phyloP scores from a whole-genome alignment of 2,113 vertebrate species.

The Danionella cerebrum region DNA sequence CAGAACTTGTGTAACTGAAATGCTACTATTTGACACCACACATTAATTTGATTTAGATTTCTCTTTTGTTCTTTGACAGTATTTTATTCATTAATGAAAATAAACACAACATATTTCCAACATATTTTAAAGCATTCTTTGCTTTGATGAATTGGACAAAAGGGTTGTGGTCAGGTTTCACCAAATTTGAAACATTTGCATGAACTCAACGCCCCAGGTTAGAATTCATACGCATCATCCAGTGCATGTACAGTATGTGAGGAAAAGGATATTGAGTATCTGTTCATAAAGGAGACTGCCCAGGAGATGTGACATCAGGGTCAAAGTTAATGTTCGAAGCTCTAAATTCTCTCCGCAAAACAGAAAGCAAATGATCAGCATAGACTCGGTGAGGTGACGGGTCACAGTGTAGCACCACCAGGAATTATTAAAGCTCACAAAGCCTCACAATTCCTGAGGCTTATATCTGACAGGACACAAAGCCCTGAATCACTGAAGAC shows the following conservation, averaged over 20 bases:
- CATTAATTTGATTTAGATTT: no score
- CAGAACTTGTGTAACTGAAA: no score
- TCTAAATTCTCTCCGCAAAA: not conserved
- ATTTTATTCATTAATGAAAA: no score
- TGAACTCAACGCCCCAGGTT: no score
- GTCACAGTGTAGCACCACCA: constrained; percentile 21
- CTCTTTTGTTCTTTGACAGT: no score
- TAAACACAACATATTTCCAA: no score
- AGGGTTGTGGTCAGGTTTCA: no score
- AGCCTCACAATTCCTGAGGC: constrained; percentile 3
- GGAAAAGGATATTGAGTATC: not conserved
- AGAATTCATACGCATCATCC: no score
- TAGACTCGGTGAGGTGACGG: not conserved
- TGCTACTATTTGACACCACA: no score
- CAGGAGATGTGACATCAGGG: not conserved
- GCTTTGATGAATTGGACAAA: no score
- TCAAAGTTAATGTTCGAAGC: not conserved
- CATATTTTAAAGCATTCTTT: no score
- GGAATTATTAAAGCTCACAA: constrained; percentile 30
- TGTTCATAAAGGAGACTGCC: not conserved
- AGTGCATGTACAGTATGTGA: not conserved
- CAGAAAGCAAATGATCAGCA: not conserved
- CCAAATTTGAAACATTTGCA: no score
- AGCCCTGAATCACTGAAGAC: constrained; percentile 12
- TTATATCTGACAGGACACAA: constrained; percentile 13